Evolutionary conservation across 2,113 vertebrate species (phyloP).

Genomic region (Pygoscelis adeliae): DNA sequence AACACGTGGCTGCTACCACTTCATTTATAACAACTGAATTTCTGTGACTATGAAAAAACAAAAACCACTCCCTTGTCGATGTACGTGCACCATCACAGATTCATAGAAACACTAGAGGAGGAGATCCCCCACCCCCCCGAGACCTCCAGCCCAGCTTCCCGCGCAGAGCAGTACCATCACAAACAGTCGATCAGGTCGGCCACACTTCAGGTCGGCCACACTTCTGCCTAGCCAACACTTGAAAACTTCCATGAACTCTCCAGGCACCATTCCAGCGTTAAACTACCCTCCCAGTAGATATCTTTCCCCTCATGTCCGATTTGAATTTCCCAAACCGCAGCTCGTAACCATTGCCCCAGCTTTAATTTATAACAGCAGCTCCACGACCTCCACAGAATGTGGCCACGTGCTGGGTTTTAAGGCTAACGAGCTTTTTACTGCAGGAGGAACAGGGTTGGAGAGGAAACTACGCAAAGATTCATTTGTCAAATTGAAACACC

Average conservation of each 20-base stretch:
- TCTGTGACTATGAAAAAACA: not conserved
- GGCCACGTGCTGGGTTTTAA: not conserved
- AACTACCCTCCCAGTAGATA: not conserved
- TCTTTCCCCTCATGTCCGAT: not conserved
- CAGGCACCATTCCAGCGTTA: not conserved
- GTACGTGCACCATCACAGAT: not conserved
- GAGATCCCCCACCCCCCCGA: not conserved
- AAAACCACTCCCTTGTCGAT: not conserved
- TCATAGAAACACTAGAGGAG: not conserved
- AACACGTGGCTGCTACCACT: not conserved
- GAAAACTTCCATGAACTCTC: not conserved
- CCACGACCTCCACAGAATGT: not conserved
- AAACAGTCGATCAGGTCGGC: not conserved
- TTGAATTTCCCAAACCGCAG: not conserved
- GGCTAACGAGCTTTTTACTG: not conserved
- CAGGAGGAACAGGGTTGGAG: not conserved
- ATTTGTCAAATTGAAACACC: not conserved
- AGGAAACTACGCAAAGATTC: not conserved
- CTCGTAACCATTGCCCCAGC: not conserved
- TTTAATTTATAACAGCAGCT: not conserved
- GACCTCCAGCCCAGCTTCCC: not conserved
- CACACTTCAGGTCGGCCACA: not conserved
- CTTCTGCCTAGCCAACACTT: not conserved
- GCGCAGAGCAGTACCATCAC: not conserved
- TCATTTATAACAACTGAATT: too few species aligned